These are phyloP conservation scores for Acromyrmex heyeri DNA, from an alignment of 1,140 invertebrate genomes.

Conservation along the genomic window DNA sequence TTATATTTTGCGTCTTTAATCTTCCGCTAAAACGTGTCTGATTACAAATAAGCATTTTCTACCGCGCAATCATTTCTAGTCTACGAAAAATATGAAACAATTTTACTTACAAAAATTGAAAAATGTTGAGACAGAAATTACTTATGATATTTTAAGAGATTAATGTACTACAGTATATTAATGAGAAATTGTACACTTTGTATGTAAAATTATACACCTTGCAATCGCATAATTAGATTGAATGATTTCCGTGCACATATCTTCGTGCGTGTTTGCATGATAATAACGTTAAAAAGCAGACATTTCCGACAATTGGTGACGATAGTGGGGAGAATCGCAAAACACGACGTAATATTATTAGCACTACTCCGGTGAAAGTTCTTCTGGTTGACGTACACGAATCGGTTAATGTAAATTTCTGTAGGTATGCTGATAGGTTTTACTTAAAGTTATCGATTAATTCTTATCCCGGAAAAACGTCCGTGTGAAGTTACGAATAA, in stretches of 20 bases:
- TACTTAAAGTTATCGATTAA: slow-evolving; percentile 14
- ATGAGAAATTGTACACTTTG: neutral
- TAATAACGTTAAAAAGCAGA: neutral
- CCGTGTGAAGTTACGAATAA: slow-evolving; percentile 3
- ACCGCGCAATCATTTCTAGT: neutral
- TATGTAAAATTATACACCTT: neutral
- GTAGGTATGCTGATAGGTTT: slow-evolving; percentile 55
- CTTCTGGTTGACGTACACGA: slow-evolving; percentile 10
- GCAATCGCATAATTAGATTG: neutral
- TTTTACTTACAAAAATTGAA: neutral
- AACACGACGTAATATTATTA: slow-evolving; percentile 69
- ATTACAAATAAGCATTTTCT: neutral
- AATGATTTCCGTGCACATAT: slow-evolving; percentile 15
- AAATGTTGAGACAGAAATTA: neutral
- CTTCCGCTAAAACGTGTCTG: neutral
- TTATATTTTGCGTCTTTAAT: neutral
- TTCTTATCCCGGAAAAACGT: neutral
- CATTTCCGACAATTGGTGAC: slow-evolving; percentile 56
- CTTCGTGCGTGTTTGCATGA: neutral
- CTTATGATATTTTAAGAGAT: neutral
- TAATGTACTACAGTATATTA: neutral
- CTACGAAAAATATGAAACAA: neutral
- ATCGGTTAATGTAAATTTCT: slow-evolving; percentile 61
- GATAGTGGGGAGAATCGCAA: slow-evolving; percentile 57
- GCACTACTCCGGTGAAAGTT: slow-evolving; percentile 70